Conservation (phyloP, 1,140 invertebrate species). For the Octopus bimaculoides region DNA sequence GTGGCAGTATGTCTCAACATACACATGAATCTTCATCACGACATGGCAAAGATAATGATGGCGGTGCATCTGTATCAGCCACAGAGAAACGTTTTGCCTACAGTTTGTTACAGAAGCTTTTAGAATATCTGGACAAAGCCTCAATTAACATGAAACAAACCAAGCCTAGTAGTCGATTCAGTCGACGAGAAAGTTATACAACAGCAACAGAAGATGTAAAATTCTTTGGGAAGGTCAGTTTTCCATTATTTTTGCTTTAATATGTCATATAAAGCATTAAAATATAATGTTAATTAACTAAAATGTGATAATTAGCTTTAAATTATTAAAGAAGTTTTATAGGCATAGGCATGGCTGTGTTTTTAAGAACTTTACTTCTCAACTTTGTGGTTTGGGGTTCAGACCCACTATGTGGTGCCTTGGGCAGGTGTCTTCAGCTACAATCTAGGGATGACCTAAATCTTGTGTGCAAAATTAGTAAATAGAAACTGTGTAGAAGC, state of each 20-base stretch:
- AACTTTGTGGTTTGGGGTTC: no score
- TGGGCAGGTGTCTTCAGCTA: no score
- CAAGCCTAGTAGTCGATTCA: constrained; percentile 91
- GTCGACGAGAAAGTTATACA: constrained; percentile 88
- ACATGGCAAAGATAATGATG: constrained; percentile 45
- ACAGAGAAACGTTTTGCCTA: constrained; percentile 77
- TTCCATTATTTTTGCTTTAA: background rate
- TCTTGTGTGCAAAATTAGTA: no score
- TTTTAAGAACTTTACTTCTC: no score
- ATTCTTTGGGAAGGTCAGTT: constrained; percentile 92
- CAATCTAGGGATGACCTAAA: no score
- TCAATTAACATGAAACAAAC: constrained; percentile 96
- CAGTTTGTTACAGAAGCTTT: constrained; percentile 92
- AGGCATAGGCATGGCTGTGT: no score
- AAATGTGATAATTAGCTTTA: no score
- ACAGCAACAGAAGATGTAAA: constrained; percentile 97
- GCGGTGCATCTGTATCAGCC: constrained; percentile 45
- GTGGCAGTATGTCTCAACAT: background rate
- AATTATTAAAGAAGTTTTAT: no score
- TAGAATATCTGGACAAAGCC: constrained; percentile 94
- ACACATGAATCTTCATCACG: constrained; percentile 43
- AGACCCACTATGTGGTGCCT: no score
- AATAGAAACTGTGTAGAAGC: no score
- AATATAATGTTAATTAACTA: no score
- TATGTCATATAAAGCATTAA: no score